Base-by-base conservation (phyloP, 2,797 vertebrate species). In the Acomys russatus region DNA sequence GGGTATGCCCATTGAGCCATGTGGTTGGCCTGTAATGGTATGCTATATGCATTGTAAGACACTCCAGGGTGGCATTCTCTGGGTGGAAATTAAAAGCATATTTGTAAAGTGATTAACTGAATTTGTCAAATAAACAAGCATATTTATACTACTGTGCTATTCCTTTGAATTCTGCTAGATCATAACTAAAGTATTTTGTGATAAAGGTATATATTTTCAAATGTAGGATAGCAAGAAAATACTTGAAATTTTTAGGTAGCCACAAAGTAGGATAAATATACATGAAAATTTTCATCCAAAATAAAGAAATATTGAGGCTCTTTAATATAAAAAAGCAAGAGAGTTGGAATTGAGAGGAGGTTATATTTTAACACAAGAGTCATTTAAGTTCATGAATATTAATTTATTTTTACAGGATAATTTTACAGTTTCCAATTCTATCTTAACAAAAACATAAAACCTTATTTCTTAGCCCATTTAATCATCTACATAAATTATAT, bases 51-150 rank as follows among this genome's bases (percentile, higher is more conserved):
- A 86, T 87, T 96, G 61, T 59, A 94, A 96, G 93, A 73, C 78
- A 96, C 80, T 92, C 83, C 90, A 96, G 56, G 68, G 56, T 84
- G 96, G 84, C 66, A 94, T 97, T 95, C 97, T 96, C 85, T 96
- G 96, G 96, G 15, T 92, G 76, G 91, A 98, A 91, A 96, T 89
- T 92, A 96, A 98, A 98, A 96, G 92, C 10, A 9, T 74, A 94
- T 63, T 79, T 92, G 22, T 83, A 97, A 95, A 66, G 90, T 88
- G 44, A 97, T 96, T 97, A 97, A 93, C 22, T 20, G 8, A 92
- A 79, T 97, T 94, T 98, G 97, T 98, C 97, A 93, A 96, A 98
- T 73, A 88, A 98, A 97, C 73, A 97, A 98, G 59, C 10, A 90
- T 89, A 73, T 77, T 94, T 88, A 51, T 76, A 96, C 88, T 93